Conservation (phyloP, 1,140 invertebrate species). For the Riptortus pedestris region DNA sequence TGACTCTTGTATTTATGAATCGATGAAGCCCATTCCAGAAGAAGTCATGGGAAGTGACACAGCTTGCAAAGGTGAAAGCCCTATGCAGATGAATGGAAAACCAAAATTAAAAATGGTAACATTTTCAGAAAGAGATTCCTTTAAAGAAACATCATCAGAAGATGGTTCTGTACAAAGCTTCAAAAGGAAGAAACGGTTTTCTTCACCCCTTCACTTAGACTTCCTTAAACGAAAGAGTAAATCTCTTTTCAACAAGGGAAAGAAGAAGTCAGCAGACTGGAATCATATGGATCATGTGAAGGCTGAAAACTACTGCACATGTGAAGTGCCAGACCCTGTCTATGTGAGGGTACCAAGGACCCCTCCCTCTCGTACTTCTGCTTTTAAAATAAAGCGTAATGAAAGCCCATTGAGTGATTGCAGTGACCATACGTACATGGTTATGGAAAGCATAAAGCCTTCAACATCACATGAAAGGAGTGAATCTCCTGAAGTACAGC, state of each 20-base stretch:
- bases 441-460: not conserved
- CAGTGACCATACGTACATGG: slow-evolving; percentile 11
- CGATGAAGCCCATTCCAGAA: not conserved
- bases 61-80: not conserved
- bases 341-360: not conserved
- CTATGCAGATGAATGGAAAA: not conserved
- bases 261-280: not conserved
- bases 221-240: not conserved
- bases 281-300: not conserved
- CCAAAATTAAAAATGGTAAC: not conserved
- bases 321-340: not conserved
- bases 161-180: not conserved
- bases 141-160: not conserved
- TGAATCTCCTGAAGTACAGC: not conserved
- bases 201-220: not conserved
- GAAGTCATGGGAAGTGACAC: not conserved
- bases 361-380: not conserved
- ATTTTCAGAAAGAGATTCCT: not conserved
- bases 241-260: not conserved
- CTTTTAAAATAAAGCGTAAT: not conserved
- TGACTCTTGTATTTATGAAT: slow-evolving; percentile 5
- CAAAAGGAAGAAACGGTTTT: not conserved
- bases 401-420: slow-evolving; percentile 1
- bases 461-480: not conserved
- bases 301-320: not conserved